phyloP scores from a whole-genome alignment of 2,113 vertebrate species.

The Podarcis muralis region DNA sequence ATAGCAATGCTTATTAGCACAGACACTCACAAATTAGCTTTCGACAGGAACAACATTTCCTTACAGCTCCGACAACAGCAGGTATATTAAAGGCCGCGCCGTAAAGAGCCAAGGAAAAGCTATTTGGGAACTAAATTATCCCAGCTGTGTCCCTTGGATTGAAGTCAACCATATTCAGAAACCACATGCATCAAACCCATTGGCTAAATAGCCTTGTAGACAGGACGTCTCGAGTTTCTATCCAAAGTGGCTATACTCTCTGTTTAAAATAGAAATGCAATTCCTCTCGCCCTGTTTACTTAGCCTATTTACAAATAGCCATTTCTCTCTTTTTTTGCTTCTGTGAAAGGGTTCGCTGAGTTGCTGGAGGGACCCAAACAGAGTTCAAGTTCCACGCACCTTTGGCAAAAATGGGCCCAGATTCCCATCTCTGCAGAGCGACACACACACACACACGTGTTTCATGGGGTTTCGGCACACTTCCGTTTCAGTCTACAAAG shows the following conservation, averaged over 20 bases:
- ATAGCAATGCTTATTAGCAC: constrained; percentile 32
- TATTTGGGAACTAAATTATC: constrained; percentile 79
- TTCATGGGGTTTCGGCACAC: background rate
- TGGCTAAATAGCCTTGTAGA: constrained; percentile 75
- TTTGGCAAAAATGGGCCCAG: background rate
- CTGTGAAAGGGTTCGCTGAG: constrained; percentile 66
- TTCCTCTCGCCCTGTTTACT: constrained; percentile 68
- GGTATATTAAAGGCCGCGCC: constrained; percentile 74
- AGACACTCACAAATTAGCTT: constrained; percentile 32
- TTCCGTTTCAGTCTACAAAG: background rate
- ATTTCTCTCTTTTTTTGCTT: constrained; percentile 21
- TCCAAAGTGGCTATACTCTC: constrained; percentile 70
- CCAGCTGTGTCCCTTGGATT: constrained; percentile 81
- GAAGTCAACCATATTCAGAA: constrained; percentile 72
- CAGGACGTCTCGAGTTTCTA: constrained; percentile 81
- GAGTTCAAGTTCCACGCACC: constrained; percentile 53
- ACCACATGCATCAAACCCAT: constrained; percentile 78
- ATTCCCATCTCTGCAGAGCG: too few species aligned
- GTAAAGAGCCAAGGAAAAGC: constrained; percentile 71
- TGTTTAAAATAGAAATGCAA: constrained; percentile 74
- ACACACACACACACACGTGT: background rate
- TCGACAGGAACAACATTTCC: constrained; percentile 67
- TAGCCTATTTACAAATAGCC: constrained; percentile 71
- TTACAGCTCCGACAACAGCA: constrained; percentile 64
- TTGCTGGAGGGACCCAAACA: constrained; percentile 47